phyloP scores from a whole-genome alignment of 2,113 vertebrate species.

The Gymnocephalus cernua region DNA sequence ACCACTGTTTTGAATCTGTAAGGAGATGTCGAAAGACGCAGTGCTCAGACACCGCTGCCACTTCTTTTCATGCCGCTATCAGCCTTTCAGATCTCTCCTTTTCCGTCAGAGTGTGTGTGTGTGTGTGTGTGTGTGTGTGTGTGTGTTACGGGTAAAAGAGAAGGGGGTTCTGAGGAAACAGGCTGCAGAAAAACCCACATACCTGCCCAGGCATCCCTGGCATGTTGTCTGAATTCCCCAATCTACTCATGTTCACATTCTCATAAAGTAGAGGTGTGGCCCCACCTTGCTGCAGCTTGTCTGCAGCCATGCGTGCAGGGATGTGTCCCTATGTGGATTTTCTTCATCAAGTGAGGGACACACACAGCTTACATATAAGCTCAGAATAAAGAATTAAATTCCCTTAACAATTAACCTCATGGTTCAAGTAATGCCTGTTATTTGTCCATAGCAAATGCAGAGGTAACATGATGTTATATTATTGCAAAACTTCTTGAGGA shows the following conservation, averaged over 20 bases:
- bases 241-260: slow-evolving; percentile 64
- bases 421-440: neutral
- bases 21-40: slow-evolving; percentile 39
- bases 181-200: slow-evolving; percentile 72
- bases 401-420: neutral
- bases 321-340: slow-evolving; percentile 40
- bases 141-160: slow-evolving; percentile 25
- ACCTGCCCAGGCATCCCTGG: slow-evolving; percentile 80
- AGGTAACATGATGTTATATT: neutral
- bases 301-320: slow-evolving; percentile 51
- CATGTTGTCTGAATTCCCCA: slow-evolving; percentile 75
- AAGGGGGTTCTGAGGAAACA: slow-evolving; percentile 39
- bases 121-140: slow-evolving; percentile 3
- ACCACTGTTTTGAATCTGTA: slow-evolving; percentile 38
- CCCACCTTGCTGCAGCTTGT: slow-evolving; percentile 71
- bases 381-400: neutral
- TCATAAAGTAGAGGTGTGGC: slow-evolving; percentile 68
- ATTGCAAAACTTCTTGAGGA: neutral
- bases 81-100: slow-evolving; percentile 37
- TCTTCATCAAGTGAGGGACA: slow-evolving; percentile 18
- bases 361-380: neutral
- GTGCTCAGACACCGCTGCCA: slow-evolving; percentile 16
- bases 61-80: slow-evolving; percentile 55
- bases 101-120: slow-evolving; percentile 1
- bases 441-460: neutral